Percentiles rank a stretch among this genome's conserved stretches.
Evolutionary conservation across 2,797 vertebrate genomes (phyloP).

Genomic region (Leptoclinus maculatus): DNA sequence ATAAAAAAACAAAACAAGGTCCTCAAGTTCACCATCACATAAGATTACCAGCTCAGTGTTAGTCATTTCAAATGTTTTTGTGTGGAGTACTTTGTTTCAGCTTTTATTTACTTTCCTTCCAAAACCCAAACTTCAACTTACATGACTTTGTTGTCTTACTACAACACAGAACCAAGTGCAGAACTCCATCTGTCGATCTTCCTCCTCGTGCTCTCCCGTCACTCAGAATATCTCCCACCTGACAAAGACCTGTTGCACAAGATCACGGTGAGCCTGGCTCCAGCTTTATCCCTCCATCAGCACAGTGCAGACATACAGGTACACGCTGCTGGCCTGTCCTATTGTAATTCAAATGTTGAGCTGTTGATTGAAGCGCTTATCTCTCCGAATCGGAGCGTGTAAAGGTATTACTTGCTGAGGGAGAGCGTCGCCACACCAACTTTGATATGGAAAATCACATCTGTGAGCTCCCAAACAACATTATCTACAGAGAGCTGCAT

Average conservation of each 20-base stretch:
- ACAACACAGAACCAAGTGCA: too few relatives aligned
- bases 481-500: constrained; percentile 70
- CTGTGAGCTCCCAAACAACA: constrained; percentile 63
- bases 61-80: too few relatives aligned
- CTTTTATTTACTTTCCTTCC: neutral
- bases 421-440: constrained; percentile 51
- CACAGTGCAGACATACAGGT: constrained; percentile 35
- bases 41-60: too few relatives aligned
- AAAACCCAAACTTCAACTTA: neutral
- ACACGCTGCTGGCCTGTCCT: constrained; percentile 19
- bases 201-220: constrained; percentile 20
- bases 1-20: neutral
- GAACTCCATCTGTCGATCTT: constrained; percentile 34
- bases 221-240: constrained; percentile 21
- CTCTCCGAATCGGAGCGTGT: constrained; percentile 64
- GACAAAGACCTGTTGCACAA: constrained; percentile 54
- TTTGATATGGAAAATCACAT: constrained; percentile 77
- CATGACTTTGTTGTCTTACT: neutral
- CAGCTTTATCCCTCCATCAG: constrained; percentile 55
- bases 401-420: constrained; percentile 68
- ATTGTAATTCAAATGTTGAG: constrained; percentile 66
- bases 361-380: constrained; percentile 70
- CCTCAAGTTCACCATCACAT: neutral
- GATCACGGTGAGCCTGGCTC: constrained; percentile 31
- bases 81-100: neutral